Percentiles rank a stretch among this genome's conserved stretches.
phyloP scores from a whole-genome alignment of 2,797 vertebrate species.

The Pangasius mekongensis region DNA sequence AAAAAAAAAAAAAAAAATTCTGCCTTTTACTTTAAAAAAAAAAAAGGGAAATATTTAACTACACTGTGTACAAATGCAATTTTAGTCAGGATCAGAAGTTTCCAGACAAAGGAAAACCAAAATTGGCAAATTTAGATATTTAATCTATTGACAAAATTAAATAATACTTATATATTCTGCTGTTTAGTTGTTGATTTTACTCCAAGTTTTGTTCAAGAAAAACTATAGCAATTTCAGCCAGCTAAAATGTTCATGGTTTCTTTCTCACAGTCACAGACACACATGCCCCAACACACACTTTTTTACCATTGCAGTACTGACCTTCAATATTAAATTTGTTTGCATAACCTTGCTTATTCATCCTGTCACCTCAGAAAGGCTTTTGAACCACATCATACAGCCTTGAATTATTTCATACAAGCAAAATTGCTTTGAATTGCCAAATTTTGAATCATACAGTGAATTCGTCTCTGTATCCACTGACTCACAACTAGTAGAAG shows the following conservation, averaged over 20 bases:
- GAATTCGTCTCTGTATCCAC: not conserved
- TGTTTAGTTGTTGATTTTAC: not conserved
- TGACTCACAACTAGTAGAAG: not conserved
- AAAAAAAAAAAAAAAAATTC: not conserved
- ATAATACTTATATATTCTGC: not conserved
- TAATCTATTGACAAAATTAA: not conserved
- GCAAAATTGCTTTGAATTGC: not conserved
- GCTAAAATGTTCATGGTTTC: not conserved
- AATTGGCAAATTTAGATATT: not conserved
- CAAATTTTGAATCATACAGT: not conserved
- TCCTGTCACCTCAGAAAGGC: not conserved
- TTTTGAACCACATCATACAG: not conserved
- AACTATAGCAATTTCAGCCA: not conserved
- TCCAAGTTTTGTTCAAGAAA: not conserved
- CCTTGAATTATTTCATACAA: constrained; percentile 1
- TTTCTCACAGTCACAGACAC: not conserved
- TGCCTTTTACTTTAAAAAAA: not conserved
- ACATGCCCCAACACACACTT: not conserved
- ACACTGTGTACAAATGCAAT: not conserved
- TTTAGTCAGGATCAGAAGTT: not conserved
- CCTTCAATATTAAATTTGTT: not conserved
- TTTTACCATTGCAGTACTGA: not conserved
- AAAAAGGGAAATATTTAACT: not conserved
- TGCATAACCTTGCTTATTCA: constrained; percentile 2
- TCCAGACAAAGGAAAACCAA: not conserved